Evolutionary conservation across 2,113 vertebrate species (phyloP), one percentile per base, ranked within the genome.

Genomic region (Empidonax alnorum): DNA sequence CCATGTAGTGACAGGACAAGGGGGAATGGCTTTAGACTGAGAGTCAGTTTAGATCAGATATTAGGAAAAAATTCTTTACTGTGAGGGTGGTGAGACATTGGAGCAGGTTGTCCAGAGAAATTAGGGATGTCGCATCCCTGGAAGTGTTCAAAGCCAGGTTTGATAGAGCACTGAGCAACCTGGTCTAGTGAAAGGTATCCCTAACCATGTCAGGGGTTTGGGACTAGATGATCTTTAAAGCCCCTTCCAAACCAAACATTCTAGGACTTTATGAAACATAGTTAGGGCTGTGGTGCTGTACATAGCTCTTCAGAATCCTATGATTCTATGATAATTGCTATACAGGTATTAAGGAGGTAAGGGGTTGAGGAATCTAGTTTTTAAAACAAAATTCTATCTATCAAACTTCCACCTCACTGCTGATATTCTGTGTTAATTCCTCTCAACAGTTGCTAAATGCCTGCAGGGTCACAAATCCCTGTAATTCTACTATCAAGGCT

Each of bases 341-440:
- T 19, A 47, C 3, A 67, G 13, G 23, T 67, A 44, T 56, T 56
- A 82, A 58, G 18, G 18, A 14, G 2, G 17, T 17, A 80, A 14
- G 9, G 6, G 8, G 3, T 28, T 10, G 9, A 55, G 7, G 6
- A 78, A 52, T 5, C 2, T 17, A 62, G 7, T 22, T 39, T 1
- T 1, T 7, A 24, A 5, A 18, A 27, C 15, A 44, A 7, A 9
- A 22, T 55, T 44, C 15, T 42, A 3, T 23, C 7, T 73, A 13
- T 10, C 22, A 42, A 81, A 6, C n/a, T 82, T 58, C 17, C 8
- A 50, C 15, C 44, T 82, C 21, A 61, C 14, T 56, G 8, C 61
- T 56, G 79, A 56, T 42, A 73, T 31, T 61, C 25, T 46, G 15
- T 58, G 58, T 8, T 72, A 62, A 52, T 71, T 88, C 9, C 41